phyloP scores from a whole-genome alignment of 2,113 vertebrate species.

The Neodontobutis hainanensis region DNA sequence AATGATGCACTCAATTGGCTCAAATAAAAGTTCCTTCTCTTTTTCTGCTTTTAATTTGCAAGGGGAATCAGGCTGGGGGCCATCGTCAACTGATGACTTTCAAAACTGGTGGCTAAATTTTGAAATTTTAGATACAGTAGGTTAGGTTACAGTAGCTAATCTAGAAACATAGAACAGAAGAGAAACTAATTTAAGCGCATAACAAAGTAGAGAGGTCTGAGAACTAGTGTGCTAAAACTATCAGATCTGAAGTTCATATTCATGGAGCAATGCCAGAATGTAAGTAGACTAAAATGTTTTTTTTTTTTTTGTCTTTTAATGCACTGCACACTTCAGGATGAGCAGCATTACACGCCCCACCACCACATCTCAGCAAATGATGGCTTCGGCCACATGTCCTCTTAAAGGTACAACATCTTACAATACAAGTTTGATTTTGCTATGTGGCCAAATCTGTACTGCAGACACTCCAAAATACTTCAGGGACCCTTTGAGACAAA shows the following conservation, averaged over 20 bases:
- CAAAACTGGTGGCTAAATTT: too few species aligned
- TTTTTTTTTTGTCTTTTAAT: constrained; percentile 21
- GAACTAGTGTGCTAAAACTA: neutral
- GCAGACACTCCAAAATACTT: constrained; percentile 32
- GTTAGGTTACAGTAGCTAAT: neutral
- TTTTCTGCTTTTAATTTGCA: too few species aligned
- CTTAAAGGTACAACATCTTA: constrained; percentile 30
- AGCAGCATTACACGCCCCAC: constrained; percentile 35
- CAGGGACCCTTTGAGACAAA: constrained; percentile 16
- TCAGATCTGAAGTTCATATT: neutral
- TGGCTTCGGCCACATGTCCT: constrained; percentile 34
- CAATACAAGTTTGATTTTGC: constrained; percentile 37
- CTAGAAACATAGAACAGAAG: neutral
- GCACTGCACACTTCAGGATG: constrained; percentile 4
- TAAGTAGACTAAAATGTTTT: constrained; percentile 3
- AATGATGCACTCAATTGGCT: too few species aligned
- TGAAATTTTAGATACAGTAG: too few species aligned
- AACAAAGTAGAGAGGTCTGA: neutral
- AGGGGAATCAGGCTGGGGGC: too few species aligned
- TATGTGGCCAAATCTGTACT: constrained; percentile 1
- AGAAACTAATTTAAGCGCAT: neutral
- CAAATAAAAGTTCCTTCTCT: too few species aligned
- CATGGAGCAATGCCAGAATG: constrained; percentile 1
- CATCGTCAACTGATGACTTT: too few species aligned
- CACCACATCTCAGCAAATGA: constrained; percentile 11